These are phyloP conservation scores for Coremacera marginata DNA, from an alignment of 2,888 invertebrate species.

Conservation along the genomic window DNA sequence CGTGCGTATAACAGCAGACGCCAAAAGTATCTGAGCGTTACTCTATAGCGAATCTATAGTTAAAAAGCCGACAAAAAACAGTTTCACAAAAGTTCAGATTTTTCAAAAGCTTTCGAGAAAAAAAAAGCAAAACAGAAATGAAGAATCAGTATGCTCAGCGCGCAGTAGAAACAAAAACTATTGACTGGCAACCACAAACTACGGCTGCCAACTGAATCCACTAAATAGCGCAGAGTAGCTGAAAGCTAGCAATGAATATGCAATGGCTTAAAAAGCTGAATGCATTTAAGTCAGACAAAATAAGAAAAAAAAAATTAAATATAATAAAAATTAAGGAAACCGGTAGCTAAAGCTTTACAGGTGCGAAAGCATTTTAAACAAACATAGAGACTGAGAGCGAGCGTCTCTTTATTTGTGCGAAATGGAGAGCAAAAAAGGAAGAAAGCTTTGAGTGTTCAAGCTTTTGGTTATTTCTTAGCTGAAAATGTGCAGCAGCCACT, in stretches of 20 bases:
- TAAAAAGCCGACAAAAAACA: conserved; percentile 44
- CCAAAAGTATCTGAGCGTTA: conserved; percentile 54
- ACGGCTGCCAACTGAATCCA: conserved; percentile 32
- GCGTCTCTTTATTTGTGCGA: too few relatives aligned
- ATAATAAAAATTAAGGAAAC: too few relatives aligned
- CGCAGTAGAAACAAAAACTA: background rate
- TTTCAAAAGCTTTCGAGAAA: background rate
- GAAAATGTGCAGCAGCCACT: background rate
- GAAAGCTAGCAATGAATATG: conserved; percentile 59
- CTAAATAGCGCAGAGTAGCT: conserved; percentile 52
- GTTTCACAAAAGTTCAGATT: background rate
- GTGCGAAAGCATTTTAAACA: too few relatives aligned
- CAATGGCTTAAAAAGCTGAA: conserved; percentile 60
- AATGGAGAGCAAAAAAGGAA: background rate
- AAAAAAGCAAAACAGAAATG: background rate
- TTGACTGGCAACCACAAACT: conserved; percentile 24
- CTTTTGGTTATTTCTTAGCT: too few relatives aligned
- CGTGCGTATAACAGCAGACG: conserved; percentile 55
- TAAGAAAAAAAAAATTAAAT: too few relatives aligned
- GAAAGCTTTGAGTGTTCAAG: background rate
- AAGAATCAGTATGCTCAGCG: background rate
- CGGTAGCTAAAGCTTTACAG: too few relatives aligned
- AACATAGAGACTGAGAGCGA: too few relatives aligned
- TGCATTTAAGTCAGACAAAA: conserved; percentile 39
- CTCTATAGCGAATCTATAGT: conserved; percentile 45